These are phyloP conservation scores for Triplophysa siluroides DNA, from an alignment of 2,113 vertebrate species.

Conservation along the genomic window DNA sequence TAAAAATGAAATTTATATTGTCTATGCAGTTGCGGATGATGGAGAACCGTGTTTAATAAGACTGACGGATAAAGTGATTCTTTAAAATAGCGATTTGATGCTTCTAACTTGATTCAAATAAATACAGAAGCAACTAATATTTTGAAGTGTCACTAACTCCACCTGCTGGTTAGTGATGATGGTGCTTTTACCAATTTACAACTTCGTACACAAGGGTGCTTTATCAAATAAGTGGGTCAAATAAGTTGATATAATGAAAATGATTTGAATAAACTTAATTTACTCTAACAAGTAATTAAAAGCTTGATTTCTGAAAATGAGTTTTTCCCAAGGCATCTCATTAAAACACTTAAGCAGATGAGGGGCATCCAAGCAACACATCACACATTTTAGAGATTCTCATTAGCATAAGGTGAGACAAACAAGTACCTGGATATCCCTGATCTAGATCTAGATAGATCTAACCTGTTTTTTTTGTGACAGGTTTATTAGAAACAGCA, in stretches of 20 bases:
- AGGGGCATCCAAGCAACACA: not conserved
- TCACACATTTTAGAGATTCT: not conserved
- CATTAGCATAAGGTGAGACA: not conserved
- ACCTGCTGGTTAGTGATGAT: constrained; percentile 48
- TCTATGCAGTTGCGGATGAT: not conserved
- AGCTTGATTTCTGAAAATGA: not conserved
- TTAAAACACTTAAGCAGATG: not conserved
- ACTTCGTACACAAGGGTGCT: too few relatives aligned
- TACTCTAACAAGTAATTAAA: not conserved
- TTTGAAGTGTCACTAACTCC: constrained; percentile 25
- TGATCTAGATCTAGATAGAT: not conserved
- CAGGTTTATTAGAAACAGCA: not conserved
- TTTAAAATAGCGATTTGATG: not conserved
- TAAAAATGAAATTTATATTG: not conserved
- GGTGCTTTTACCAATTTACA: not conserved
- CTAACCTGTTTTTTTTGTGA: not conserved
- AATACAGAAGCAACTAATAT: not conserved
- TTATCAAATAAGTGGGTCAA: not conserved
- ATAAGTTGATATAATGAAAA: not conserved
- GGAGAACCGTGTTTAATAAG: not conserved
- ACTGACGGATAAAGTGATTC: not conserved
- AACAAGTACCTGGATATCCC: not conserved
- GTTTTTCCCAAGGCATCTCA: not conserved
- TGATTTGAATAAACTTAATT: not conserved
- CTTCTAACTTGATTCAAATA: not conserved